Percentiles rank a stretch among this genome's conserved stretches.
phyloP scores from a whole-genome alignment of 2,888 invertebrate genomes.

The Pseudococcus longispinus region DNA sequence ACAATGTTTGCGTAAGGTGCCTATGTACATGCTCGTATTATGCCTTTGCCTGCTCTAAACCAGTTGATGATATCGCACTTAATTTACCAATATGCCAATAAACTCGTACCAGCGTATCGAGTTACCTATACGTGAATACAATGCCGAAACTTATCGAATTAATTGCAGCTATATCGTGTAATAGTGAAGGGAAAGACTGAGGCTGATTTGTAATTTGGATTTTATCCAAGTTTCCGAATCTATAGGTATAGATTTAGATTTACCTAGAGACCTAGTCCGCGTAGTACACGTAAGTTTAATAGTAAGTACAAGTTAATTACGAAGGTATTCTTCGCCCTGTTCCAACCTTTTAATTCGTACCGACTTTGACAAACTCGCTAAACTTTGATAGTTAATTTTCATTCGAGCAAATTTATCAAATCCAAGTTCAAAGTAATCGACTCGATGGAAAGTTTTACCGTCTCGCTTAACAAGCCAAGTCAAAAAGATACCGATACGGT shows the following conservation, averaged over 20 bases:
- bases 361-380: constrained; percentile 14
- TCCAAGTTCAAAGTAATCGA: constrained; percentile 20
- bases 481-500: not conserved
- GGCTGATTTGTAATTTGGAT: not conserved
- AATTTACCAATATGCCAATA: not conserved
- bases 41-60: not conserved
- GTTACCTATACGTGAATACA: not conserved
- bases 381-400: constrained; percentile 13
- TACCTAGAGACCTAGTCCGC: not conserved
- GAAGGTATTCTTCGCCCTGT: not conserved
- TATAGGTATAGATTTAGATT: too few relatives aligned
- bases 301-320: not conserved
- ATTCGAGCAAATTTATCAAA: not conserved
- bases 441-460: not conserved
- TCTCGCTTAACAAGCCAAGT: not conserved
- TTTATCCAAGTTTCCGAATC: not conserved
- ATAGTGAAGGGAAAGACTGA: not conserved
- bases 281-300: not conserved
- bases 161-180: not conserved
- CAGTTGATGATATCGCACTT: not conserved
- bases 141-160: not conserved
- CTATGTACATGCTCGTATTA: not conserved
- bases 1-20: constrained; percentile 19
- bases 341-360: not conserved
- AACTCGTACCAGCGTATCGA: not conserved